These are phyloP conservation scores for Rhinopomastus cyanomelas DNA, from an alignment of 2,113 vertebrate genomes.

Conservation along the genomic window DNA sequence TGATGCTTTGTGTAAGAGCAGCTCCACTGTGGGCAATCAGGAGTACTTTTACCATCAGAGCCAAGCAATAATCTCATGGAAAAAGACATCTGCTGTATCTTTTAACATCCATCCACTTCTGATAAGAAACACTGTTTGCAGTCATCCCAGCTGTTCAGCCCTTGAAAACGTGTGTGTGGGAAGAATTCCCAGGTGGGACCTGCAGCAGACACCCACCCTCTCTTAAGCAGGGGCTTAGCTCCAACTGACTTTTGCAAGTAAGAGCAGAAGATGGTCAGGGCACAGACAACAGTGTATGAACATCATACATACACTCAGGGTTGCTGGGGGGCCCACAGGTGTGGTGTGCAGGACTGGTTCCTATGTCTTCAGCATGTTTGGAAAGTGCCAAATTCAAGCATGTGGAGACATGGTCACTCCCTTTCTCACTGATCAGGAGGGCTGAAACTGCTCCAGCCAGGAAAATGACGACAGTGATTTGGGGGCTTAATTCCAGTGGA, in stretches of 20 bases:
- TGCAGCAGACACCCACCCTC: not conserved
- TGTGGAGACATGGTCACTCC: not conserved
- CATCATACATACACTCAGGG: rapidly evolving
- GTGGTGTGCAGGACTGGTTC: not conserved
- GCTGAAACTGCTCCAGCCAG: not conserved
- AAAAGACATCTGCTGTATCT: not conserved
- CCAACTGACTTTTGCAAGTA: not conserved
- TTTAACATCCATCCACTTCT: not conserved
- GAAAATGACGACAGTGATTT: not conserved
- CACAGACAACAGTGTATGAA: not conserved
- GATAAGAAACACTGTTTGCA: not conserved
- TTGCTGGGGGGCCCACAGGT: not conserved
- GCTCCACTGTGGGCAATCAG: not conserved
- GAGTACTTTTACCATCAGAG: not conserved
- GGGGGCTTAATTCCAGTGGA: not conserved
- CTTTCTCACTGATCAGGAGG: not conserved
- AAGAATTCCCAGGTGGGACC: not conserved
- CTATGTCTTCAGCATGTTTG: not conserved
- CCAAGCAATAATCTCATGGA: not conserved
- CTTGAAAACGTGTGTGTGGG: not conserved
- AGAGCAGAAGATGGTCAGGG: not conserved
- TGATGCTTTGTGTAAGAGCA: not conserved
- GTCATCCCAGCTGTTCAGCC: not conserved
- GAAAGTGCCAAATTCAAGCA: not conserved
- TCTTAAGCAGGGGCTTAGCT: not conserved